Evolutionary conservation across 2,888 invertebrate genomes (phyloP).

Genomic region (Synergus laeviventris): DNA sequence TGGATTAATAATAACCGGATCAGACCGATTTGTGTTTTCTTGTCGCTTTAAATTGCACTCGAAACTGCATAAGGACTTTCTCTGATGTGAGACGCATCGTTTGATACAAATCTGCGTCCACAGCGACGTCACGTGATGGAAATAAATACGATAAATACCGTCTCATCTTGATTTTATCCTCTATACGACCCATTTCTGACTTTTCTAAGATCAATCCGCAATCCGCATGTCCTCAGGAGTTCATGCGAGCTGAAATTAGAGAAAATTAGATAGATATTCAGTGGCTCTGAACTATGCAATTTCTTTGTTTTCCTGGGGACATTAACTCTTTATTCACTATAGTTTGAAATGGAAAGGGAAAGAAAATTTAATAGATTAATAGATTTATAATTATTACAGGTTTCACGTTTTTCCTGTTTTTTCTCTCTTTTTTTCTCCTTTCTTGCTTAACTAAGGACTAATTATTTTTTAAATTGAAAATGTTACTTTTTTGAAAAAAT

Average conservation of each 20-base stretch:
- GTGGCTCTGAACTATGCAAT: not conserved
- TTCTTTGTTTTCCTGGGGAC: not conserved
- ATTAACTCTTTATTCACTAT: not conserved
- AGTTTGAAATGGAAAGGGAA: not conserved
- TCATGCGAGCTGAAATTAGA: not conserved
- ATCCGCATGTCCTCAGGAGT: not conserved
- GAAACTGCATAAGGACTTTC: constrained; percentile 46
- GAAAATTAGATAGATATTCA: not conserved
- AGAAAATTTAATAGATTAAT: too few species aligned
- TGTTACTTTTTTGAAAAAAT: too few species aligned
- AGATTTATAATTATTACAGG: too few species aligned
- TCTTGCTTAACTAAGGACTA: too few species aligned
- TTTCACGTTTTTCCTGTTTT: too few species aligned
- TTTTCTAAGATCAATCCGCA: constrained; percentile 42
- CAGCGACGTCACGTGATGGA: constrained; percentile 41
- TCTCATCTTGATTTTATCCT: constrained; percentile 43
- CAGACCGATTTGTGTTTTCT: constrained; percentile 43
- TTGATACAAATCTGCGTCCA: constrained; percentile 44
- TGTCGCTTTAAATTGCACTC: constrained; percentile 34
- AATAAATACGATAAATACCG: constrained; percentile 40
- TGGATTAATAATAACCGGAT: constrained; percentile 28
- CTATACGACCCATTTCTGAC: constrained; percentile 41
- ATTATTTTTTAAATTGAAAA: too few species aligned
- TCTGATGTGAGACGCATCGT: constrained; percentile 28
- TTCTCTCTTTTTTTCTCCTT: too few species aligned